These are phyloP conservation scores for Eurytoma californica DNA, from an alignment of 2,888 invertebrate species.

Conservation along the genomic window DNA sequence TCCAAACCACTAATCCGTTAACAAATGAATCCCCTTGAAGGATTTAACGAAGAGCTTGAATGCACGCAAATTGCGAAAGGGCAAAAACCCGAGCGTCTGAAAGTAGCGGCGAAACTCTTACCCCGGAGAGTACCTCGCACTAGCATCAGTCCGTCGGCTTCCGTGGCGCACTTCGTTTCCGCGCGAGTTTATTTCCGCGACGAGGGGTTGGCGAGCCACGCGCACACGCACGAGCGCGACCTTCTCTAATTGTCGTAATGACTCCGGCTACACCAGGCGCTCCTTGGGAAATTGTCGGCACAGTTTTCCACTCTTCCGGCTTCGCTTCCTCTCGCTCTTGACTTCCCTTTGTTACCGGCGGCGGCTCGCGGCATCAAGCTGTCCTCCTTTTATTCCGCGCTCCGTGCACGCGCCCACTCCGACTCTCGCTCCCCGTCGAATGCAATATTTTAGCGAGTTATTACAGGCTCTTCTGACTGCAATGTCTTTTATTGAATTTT, in stretches of 20 bases:
- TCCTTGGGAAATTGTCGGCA: slow-evolving; percentile 56
- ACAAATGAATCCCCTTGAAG: too few relatives aligned
- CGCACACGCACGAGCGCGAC: slow-evolving; percentile 41
- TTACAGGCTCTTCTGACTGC: too few relatives aligned
- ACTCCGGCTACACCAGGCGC: slow-evolving; percentile 56
- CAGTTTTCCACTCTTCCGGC: slow-evolving; percentile 51
- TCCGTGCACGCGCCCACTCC: too few relatives aligned
- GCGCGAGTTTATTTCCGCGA: slow-evolving; percentile 30
- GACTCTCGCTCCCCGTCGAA: too few relatives aligned
- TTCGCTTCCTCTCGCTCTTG: slow-evolving; percentile 34
- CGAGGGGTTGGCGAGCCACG: neutral
- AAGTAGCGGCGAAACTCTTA: too few relatives aligned
- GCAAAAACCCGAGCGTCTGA: too few relatives aligned
- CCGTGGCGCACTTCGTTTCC: slow-evolving; percentile 33
- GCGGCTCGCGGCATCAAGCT: slow-evolving; percentile 36
- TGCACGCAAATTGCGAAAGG: too few relatives aligned
- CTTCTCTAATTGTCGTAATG: slow-evolving; percentile 69
- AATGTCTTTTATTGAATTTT: too few relatives aligned
- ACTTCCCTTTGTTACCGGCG: slow-evolving; percentile 38
- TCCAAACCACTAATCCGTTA: too few relatives aligned
- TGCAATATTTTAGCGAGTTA: too few relatives aligned
- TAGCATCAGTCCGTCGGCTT: neutral
- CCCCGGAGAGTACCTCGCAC: neutral
- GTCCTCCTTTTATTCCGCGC: slow-evolving; percentile 22
- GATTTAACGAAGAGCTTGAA: too few relatives aligned